Evolutionary conservation across 1,140 invertebrate genomes (phyloP), one percentile per base, ranked within the genome.

Genomic region (Muscidifurax raptorellus): DNA sequence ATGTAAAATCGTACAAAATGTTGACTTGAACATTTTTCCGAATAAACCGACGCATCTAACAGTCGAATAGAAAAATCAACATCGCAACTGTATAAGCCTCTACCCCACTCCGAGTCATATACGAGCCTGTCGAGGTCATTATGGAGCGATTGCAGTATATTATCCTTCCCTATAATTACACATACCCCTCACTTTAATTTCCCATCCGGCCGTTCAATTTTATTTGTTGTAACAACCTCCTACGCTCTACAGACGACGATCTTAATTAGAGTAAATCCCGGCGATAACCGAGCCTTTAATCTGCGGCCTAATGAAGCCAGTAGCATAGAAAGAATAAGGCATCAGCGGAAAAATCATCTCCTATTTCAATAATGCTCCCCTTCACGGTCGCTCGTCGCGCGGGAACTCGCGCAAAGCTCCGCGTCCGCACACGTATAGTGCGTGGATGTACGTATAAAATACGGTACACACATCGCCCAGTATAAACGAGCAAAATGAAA

Each of bases 281-380:
- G 12, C 47, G 71, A 75, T 76, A 66, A 44, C 7, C 28, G 25
- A 18, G 72, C 32, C 69, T 82, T 66, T 76, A 30, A 82, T 82
- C 71, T 76, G 27, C 4, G 2, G 47, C 32, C 25, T 74, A 82
- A 74, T 40, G 69, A 74, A n/a, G n/a, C n/a, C n/a, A n/a, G n/a
- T n/a, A n/a, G n/a, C n/a, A n/a, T n/a, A n/a, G n/a, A n/a, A n/a
- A 52, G 40, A 71, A 22, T 30, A 30, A 6, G 40, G 59, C n/a
- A 32, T 59, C 52, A n/a, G 15, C 69, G 69, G 80, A 75, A 75
- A 82, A 82, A 59, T 75, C 47, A 59, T 59, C 80, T 75, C 71
- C 47, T 15, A 72, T 74, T 82, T 82, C 71, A 82, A 75, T 82
- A 40, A 75, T 1, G 22, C 52, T 22, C 18, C 22, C 6, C 52